These are phyloP conservation scores for Prinia subflava DNA, from an alignment of 2,113 vertebrate genomes.

Conservation along the genomic window DNA sequence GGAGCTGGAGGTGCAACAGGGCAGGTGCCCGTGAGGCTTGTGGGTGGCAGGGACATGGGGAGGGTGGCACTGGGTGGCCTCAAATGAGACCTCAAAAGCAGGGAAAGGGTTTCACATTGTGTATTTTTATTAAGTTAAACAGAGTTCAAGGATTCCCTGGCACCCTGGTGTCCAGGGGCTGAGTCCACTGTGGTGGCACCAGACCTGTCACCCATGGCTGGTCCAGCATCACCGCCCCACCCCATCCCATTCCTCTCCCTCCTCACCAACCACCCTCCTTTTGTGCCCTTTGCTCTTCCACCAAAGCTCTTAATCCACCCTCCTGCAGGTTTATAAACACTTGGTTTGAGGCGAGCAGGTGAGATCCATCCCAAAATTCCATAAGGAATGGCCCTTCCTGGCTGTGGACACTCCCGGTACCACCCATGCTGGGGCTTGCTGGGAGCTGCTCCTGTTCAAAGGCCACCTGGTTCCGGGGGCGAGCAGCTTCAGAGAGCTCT, in stretches of 20 bases:
- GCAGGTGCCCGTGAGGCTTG: rapidly evolving
- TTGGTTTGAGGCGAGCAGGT: background rate
- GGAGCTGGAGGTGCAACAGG: background rate
- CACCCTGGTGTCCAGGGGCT: background rate
- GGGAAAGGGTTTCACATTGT: rapidly evolving
- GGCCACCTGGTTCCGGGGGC: slow-evolving; percentile 3
- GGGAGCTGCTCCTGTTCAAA: background rate
- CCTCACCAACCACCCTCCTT: background rate
- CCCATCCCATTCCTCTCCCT: background rate
- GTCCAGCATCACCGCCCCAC: background rate
- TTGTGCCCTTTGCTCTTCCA: background rate
- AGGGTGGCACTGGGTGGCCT: background rate
- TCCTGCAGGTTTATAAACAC: rapidly evolving
- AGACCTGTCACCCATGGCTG: background rate
- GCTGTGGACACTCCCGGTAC: background rate
- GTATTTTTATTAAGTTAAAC: background rate
- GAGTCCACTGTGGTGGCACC: background rate
- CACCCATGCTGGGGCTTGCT: background rate
- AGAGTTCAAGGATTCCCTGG: background rate
- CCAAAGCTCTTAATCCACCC: background rate
- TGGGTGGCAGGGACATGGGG: background rate
- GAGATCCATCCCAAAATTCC: background rate
- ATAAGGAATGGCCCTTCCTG: rapidly evolving
- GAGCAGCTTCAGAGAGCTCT: background rate
- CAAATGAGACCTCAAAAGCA: background rate